Evolutionary conservation across 2,113 vertebrate genomes (phyloP), one percentile per base, ranked within the genome.

Genomic region (Cynoglossus semilaevis): DNA sequence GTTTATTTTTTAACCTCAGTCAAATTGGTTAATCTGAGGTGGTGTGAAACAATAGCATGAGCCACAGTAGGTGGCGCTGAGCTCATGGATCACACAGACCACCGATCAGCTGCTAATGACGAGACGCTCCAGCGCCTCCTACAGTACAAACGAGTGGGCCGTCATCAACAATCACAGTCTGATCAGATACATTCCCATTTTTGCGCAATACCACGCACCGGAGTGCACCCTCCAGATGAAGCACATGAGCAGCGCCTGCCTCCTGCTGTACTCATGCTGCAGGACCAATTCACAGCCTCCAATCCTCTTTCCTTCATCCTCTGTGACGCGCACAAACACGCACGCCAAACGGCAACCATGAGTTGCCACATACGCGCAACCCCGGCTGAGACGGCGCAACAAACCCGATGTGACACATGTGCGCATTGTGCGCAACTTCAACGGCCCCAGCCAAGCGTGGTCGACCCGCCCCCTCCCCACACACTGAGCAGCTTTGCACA

Each of bases 381-480:
- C 37, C 48, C 66, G 43, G 61, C 76, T 63, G 77, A 83, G 64
- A 55, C 80, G 53, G 78, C 73, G 59, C 72, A 81, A 80, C 80
- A 80, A 82, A 85, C 74, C 74, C 13, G 43, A 22, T 45, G 51
- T 72, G 79, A 79, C 75, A 82, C 69, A 55, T 76, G 76, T 62
- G 83, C 76, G 73, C 77, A 79, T 18, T 9, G 76, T 61, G 78
- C 76, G 54, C 74, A 19, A 54, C 46, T 74, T 58, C 63, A 76
- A 18, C 68, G 58, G 38, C 22, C 22, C 22, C 22, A 6, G 47
- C 50, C 63, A 15, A 44, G 38, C 67, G 57, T 49, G 54, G 22
- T 29, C 22, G 6, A 29, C 22, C 22, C 22, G 22, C 22, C 22
- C 22, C 22, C 22, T 59, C 47, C 57, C 42, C 37, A 4, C 61